Conservation (phyloP, 2,113 vertebrate species). For the Daboia siamensis region DNA sequence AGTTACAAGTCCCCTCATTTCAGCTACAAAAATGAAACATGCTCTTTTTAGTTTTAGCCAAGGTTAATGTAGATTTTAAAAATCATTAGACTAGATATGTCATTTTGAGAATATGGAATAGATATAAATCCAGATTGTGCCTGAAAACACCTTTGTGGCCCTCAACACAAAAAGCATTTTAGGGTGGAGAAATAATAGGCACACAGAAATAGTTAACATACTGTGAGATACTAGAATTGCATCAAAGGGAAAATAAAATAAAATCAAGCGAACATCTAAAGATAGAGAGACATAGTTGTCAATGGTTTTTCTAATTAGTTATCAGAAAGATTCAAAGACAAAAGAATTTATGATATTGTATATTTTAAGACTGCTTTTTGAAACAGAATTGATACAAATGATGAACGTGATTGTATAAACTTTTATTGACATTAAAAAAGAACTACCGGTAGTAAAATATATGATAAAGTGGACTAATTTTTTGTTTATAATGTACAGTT, state of each 20-base stretch:
- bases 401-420: not conserved
- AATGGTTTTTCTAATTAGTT: not conserved
- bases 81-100: not conserved
- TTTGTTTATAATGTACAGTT: not conserved
- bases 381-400: not conserved
- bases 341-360: not conserved
- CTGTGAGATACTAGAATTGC: not conserved
- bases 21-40: not conserved
- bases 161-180: not conserved
- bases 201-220: not conserved
- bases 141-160: not conserved
- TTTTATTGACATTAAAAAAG: not conserved
- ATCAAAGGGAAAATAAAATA: not conserved
- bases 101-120: not conserved
- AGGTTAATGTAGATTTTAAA: not conserved
- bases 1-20: not conserved
- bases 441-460: not conserved
- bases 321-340: not conserved
- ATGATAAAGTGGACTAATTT: not conserved
- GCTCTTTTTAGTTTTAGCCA: slow-evolving; percentile 51
- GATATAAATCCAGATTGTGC: not conserved
- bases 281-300: not conserved
- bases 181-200: not conserved
- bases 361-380: not conserved
- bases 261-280: not conserved